Conservation (phyloP, 2,888 invertebrate species). For the Callyntrura sp. region DNA sequence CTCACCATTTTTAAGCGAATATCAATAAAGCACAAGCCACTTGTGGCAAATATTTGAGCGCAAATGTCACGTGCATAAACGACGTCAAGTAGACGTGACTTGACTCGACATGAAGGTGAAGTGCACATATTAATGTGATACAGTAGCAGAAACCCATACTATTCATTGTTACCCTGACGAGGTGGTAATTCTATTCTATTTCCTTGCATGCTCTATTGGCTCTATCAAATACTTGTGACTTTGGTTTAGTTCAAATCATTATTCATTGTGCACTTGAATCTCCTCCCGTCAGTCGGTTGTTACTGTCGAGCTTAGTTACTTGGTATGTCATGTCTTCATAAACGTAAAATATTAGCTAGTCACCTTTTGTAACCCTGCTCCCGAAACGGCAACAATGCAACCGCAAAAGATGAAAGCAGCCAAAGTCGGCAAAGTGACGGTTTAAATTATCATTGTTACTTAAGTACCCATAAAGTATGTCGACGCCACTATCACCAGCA, state of each 20-base stretch:
- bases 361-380: constrained; percentile 12
- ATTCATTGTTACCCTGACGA: too few relatives aligned
- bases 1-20: neutral
- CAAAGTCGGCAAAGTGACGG: neutral
- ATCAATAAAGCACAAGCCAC: neutral
- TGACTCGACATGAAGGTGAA: constrained; percentile 1
- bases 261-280: neutral
- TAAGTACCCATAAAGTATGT: neutral
- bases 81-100: neutral
- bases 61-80: neutral
- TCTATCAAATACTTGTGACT: too few relatives aligned
- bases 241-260: too few relatives aligned
- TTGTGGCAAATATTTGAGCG: neutral
- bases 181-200: too few relatives aligned
- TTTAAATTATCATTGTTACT: neutral
- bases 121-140: too few relatives aligned
- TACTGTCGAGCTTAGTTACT: neutral
- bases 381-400: constrained; percentile 11
- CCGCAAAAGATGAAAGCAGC: neutral
- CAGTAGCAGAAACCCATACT: too few relatives aligned
- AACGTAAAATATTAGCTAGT: neutral
- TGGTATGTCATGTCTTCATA: constrained; percentile 1
- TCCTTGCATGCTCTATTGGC: too few relatives aligned
- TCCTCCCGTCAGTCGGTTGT: neutral
- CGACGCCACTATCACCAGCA: neutral